Conservation (phyloP, 2,797 vertebrate genomes). For the Poeciliopsis turneri region DNA sequence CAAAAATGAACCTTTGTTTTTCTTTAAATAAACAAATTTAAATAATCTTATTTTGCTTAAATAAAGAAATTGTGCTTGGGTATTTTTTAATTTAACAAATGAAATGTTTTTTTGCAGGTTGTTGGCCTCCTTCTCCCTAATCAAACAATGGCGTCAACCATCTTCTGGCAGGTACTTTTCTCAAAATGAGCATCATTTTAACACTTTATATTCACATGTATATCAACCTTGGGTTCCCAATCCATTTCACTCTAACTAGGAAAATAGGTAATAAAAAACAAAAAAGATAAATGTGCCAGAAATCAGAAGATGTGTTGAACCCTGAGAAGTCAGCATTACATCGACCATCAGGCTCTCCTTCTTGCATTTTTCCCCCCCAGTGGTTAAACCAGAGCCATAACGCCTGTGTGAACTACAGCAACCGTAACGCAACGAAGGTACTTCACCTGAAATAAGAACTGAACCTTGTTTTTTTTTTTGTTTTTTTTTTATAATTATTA, state of each 20-base stretch:
- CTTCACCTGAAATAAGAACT: background rate
- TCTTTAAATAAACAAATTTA: no score
- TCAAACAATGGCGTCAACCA: slow-evolving; percentile 89
- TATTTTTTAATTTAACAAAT: background rate
- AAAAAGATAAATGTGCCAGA: background rate
- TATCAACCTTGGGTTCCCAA: no score
- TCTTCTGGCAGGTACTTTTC: slow-evolving; percentile 92
- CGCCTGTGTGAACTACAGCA: slow-evolving; percentile 94
- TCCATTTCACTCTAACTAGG: background rate
- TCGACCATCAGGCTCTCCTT: rapidly evolving
- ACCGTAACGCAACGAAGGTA: slow-evolving; percentile 93
- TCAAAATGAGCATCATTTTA: background rate
- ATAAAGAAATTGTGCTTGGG: background rate
- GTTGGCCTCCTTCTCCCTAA: slow-evolving; percentile 94
- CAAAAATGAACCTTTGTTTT: no score
- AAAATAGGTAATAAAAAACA: background rate
- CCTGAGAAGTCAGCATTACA: background rate
- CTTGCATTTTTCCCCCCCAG: slow-evolving; percentile 59
- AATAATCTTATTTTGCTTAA: no score
- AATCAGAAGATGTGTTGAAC: background rate
- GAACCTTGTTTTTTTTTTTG: background rate
- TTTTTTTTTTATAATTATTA: background rate
- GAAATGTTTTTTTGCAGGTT: slow-evolving; percentile 76
- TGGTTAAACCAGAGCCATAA: slow-evolving; percentile 98
- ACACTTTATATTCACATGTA: background rate